phyloP scores from a whole-genome alignment of 1,140 invertebrate genomes.

The Arctopsyche grandis region DNA sequence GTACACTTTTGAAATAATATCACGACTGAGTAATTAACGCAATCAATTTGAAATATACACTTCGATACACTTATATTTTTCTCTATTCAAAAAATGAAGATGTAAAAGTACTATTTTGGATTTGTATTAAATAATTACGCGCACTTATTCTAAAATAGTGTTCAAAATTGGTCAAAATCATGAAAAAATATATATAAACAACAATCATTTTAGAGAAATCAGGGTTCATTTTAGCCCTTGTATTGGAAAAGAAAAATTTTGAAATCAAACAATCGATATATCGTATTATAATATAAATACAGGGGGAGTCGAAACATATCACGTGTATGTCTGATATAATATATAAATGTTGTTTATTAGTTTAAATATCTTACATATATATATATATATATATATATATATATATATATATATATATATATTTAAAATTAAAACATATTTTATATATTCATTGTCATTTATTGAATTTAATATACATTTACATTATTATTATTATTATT shows the following conservation, averaged over 20 bases:
- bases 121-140: conserved; percentile 31
- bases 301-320: conserved; percentile 55
- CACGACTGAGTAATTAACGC: conserved; percentile 8
- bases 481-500: conserved; percentile 36
- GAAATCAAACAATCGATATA: conserved; percentile 30
- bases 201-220: conserved; percentile 33
- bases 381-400: too few species aligned
- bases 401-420: too few species aligned
- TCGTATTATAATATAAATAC: conserved; percentile 33
- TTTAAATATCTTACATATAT: conserved; percentile 41
- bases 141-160: conserved; percentile 44
- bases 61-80: conserved; percentile 23
- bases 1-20: not conserved
- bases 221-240: conserved; percentile 32
- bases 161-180: conserved; percentile 14
- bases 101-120: conserved; percentile 28
- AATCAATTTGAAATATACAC: not conserved
- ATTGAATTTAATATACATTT: conserved; percentile 50
- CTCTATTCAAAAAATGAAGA: not conserved
- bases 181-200: not conserved
- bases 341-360: conserved; percentile 41
- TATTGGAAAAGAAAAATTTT: conserved; percentile 36
- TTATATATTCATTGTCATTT: conserved; percentile 54
- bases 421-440: conserved; percentile 52
- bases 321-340: conserved; percentile 50